Evolutionary conservation across 2,113 vertebrate genomes (phyloP).

Genomic region (Sciurus niger): DNA sequence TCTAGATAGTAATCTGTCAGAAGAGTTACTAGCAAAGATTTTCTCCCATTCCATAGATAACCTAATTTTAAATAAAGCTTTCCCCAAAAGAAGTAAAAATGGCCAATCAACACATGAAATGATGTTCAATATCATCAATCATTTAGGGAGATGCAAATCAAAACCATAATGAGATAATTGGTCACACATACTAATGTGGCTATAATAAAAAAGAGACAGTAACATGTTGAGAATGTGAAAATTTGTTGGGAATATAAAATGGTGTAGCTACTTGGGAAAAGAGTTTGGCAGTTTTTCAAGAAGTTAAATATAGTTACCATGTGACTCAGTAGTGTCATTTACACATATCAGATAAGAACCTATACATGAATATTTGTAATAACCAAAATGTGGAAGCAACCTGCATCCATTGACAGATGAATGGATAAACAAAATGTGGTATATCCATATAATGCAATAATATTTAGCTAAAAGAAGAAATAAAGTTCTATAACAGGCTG

Average conservation of each 20-base stretch:
- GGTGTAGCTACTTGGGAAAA: not conserved
- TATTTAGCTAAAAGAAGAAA: not conserved
- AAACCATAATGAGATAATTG: not conserved
- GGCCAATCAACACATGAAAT: not conserved
- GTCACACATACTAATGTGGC: not conserved
- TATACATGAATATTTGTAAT: not conserved
- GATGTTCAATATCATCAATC: not conserved
- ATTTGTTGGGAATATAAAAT: slow-evolving; percentile 7
- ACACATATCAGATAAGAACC: not conserved
- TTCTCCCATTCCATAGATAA: not conserved
- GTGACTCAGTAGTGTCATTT: not conserved
- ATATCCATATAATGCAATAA: not conserved
- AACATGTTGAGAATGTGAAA: not conserved
- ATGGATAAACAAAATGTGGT: not conserved
- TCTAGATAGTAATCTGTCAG: no score
- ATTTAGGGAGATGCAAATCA: not conserved
- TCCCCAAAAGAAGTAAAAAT: not conserved
- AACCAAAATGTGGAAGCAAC: not conserved
- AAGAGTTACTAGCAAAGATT: no score
- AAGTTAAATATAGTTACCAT: not conserved
- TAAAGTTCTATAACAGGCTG: not conserved
- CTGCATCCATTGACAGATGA: not conserved
- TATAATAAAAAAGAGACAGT: not conserved
- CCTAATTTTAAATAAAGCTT: not conserved
- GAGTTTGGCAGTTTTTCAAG: not conserved